A percentile compares a stretch with the other conserved stretches of the same genome.
Conservation (phyloP, 2,113 vertebrate species). For the Tachuris rubrigastra region DNA sequence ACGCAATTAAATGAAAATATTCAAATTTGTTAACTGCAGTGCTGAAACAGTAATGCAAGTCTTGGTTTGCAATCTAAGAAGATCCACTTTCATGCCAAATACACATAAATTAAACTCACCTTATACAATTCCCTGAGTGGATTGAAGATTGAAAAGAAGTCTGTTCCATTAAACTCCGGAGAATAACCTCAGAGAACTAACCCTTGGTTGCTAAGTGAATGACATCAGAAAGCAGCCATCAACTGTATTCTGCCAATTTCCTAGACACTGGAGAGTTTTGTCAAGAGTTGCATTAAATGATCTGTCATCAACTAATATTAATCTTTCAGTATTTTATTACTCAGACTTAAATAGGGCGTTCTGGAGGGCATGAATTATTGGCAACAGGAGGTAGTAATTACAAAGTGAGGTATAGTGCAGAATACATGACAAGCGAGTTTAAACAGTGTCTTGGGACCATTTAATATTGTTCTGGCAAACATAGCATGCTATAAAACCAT, state of each 20-base stretch:
- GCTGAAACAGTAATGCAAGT: neutral
- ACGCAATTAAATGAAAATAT: neutral
- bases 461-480: slow-evolving; percentile 26
- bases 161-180: neutral
- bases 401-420: neutral
- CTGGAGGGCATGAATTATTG: slow-evolving; percentile 37
- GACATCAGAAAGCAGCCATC: slow-evolving; percentile 29
- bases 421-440: slow-evolving; percentile 7
- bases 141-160: neutral
- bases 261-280: neutral
- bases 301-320: slow-evolving; percentile 31
- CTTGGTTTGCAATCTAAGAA: neutral
- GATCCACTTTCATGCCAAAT: neutral
- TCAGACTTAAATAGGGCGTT: slow-evolving; percentile 26
- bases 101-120: neutral
- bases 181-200: neutral
- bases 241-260: neutral
- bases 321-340: slow-evolving; percentile 43
- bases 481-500: neutral
- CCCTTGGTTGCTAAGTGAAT: neutral
- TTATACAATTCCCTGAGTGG: neutral
- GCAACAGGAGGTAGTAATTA: slow-evolving; percentile 29
- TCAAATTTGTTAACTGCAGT: neutral
- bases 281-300: neutral
- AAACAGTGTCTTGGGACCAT: neutral